A percentile compares a stretch with the other conserved stretches of the same genome.
Evolutionary conservation across 1,140 invertebrate species (phyloP).

Genomic region (Caerostris extrusa): DNA sequence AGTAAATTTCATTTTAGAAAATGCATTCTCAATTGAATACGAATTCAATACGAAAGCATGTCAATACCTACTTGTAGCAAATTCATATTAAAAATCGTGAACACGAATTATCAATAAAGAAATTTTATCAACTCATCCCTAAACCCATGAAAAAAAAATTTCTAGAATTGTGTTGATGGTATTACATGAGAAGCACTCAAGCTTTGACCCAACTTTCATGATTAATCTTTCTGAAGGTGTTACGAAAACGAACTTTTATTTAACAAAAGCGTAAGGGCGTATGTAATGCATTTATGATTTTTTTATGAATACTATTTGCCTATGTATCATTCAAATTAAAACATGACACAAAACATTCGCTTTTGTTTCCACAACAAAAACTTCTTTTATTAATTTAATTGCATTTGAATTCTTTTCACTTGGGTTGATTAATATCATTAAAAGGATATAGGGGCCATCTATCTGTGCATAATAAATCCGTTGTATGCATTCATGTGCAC

Average conservation of each 20-base stretch:
- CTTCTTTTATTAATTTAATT: neutral
- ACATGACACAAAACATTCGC: neutral
- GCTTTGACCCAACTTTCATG: neutral
- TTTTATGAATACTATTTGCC: neutral
- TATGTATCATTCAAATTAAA: neutral
- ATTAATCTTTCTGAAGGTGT: neutral
- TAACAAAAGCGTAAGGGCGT: neutral
- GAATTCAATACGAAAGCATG: too few species aligned
- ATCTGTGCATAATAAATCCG: neutral
- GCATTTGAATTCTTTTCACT: neutral
- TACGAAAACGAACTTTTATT: neutral
- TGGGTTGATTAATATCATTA: neutral
- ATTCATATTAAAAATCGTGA: too few species aligned
- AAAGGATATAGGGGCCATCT: neutral
- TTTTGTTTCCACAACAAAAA: neutral
- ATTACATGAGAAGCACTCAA: neutral
- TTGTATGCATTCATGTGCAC: neutral
- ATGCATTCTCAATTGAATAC: too few species aligned
- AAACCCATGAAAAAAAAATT: too few species aligned
- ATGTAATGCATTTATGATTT: neutral
- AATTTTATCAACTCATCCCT: too few species aligned
- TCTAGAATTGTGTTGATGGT: too few species aligned
- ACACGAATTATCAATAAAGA: too few species aligned
- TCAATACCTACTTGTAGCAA: too few species aligned
- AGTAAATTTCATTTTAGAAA: too few species aligned